Base-by-base conservation (phyloP, 2,888 invertebrate species). In the Notodonta dromedarius region DNA sequence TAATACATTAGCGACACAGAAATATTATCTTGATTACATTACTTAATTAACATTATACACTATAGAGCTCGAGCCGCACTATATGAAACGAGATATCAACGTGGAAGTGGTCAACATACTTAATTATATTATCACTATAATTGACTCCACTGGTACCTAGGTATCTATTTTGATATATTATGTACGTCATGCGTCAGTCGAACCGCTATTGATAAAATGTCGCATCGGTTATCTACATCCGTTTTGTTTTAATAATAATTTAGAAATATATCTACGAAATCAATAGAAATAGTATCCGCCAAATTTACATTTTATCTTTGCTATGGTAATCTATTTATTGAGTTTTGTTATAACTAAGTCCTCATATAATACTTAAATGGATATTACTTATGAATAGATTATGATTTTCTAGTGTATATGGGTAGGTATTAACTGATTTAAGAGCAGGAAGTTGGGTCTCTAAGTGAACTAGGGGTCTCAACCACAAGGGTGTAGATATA, bases 401-500 rank as follows among this genome's bases (percentile, higher is more conserved):
- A 35, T 7, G 35, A 5, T 35, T 7, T 42, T 11, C 42, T 42
- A 11, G 42, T 42, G 42, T 42, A 9, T 48, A 4, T 14, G 48
- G n/a, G n/a, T 24, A 24, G 24, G 24, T 24, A 24, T 24, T 24
- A 24, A 24, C 24, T n/a, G 48, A 48, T n/a, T n/a, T 48, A 48
- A 4, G 48, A 48, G 6, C 48, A n/a, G 48, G 48, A 48, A 48
- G 48, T 48, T 9, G 52, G 52, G 12, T 32, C 3, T 32, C 12
- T 32, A 4, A 32, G 52, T 52, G 32, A 14, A 50, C 50, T 12
- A 52, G 52, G 24, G 13, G 32, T n/a, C 24, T 6, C 11, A 50
- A 52, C 52, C 52, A 13, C 52, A 52, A 52, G 40, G 7, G 14
- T 55, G 14, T 40, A 40, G 50, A 60, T 60, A 62, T 44, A 55